A percentile compares a stretch with the other conserved stretches of the same genome.
Conservation (phyloP, 2,888 invertebrate genomes). For the Mythimna impura region DNA sequence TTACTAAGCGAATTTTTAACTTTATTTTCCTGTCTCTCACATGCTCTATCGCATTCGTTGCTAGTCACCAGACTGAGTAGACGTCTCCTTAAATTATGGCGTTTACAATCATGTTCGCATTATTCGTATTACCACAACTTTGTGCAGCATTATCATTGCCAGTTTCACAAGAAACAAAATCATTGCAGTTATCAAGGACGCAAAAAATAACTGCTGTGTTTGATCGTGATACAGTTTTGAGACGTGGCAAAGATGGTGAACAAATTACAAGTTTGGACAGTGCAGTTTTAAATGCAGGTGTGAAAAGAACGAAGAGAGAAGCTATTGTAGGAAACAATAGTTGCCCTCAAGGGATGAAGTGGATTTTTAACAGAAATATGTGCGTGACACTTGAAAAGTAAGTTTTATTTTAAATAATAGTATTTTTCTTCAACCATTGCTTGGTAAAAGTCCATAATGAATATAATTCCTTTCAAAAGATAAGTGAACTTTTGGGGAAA, state of each 20-base stretch:
- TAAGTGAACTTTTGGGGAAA: too few species aligned
- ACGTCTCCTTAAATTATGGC: neutral
- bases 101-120: neutral
- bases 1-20: neutral
- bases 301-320: neutral
- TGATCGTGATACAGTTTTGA: neutral
- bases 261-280: neutral
- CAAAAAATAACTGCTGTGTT: neutral
- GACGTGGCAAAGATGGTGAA: neutral
- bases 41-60: neutral
- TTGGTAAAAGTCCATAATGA: neutral
- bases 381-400: neutral
- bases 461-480: neutral
- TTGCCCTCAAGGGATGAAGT: neutral
- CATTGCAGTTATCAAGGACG: neutral
- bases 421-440: neutral
- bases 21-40: constrained; percentile 1
- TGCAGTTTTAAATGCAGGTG: neutral
- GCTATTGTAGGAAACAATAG: neutral
- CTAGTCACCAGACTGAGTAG: neutral
- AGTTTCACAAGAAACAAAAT: neutral
- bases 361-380: neutral
- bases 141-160: neutral
- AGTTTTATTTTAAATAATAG: neutral
- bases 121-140: neutral